Evolutionary conservation across 2,113 vertebrate species (phyloP).

Genomic region (Puffinus mauretanicus): DNA sequence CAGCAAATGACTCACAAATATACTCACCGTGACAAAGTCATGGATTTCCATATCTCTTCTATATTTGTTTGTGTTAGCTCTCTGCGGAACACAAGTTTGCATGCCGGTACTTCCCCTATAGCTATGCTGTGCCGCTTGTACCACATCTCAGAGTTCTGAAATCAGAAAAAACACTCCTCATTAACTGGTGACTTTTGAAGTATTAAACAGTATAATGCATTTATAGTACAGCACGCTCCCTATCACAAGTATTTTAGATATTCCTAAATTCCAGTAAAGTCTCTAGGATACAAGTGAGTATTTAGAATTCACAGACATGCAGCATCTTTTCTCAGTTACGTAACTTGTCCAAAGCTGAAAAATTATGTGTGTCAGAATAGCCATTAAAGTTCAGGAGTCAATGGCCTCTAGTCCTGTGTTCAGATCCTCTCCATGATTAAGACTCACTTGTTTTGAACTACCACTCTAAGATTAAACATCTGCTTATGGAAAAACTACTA

Average conservation of each 20-base stretch:
- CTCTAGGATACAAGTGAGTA: background rate
- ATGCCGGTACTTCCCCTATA: conserved; percentile 81
- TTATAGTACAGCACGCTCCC: background rate
- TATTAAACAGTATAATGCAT: background rate
- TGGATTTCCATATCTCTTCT: conserved; percentile 86
- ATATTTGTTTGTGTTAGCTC: conserved; percentile 79
- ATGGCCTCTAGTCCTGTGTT: background rate
- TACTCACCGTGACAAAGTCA: conserved; percentile 77
- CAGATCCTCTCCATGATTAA: background rate
- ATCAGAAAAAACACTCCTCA: background rate
- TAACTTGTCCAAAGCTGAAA: background rate
- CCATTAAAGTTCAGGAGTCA: background rate
- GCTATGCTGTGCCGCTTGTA: conserved; percentile 87
- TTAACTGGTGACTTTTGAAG: background rate
- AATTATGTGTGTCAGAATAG: background rate
- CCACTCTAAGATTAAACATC: background rate
- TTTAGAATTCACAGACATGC: background rate
- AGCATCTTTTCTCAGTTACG: background rate
- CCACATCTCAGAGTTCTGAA: conserved; percentile 83
- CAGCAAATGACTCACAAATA: background rate
- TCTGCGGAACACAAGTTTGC: conserved; percentile 74
- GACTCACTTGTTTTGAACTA: background rate
- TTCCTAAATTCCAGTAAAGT: background rate
- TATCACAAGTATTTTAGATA: background rate
- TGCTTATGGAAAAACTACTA: background rate